Evolutionary conservation across 2,888 invertebrate species (phyloP).

Genomic region (Alentia gelatinosa): DNA sequence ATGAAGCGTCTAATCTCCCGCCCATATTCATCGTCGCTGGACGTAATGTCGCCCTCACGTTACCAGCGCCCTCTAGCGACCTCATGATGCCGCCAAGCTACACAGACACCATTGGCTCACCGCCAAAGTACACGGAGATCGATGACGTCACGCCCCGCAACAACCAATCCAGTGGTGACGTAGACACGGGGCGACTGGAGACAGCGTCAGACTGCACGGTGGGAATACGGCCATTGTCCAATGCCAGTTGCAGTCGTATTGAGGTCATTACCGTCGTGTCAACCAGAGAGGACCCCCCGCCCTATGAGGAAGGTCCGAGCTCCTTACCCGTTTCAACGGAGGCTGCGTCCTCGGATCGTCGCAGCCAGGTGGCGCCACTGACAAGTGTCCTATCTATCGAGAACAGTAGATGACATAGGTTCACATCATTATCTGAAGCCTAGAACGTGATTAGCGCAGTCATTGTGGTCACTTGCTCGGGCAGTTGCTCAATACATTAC

Average conservation of each 20-base stretch:
- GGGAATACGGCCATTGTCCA: neutral
- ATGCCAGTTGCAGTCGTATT: neutral
- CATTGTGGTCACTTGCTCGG: too few species aligned
- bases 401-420: neutral
- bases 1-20: neutral
- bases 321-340: neutral
- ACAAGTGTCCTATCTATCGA: neutral
- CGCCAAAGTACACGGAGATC: slow-evolving; percentile 22
- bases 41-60: neutral
- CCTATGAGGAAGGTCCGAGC: neutral
- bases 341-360: neutral
- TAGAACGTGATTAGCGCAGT: too few species aligned
- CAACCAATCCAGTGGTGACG: neutral
- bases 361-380: neutral
- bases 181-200: neutral
- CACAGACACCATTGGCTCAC: neutral
- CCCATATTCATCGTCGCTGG: neutral
- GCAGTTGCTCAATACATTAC: too few species aligned
- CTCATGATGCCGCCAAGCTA: neutral
- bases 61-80: neutral
- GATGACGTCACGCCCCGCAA: neutral
- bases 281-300: neutral
- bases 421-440: neutral
- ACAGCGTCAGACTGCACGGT: neutral
- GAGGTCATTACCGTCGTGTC: slow-evolving; percentile 32